These are phyloP conservation scores for Malacoctenus gilli DNA, from an alignment of 2,797 vertebrate species.

Conservation along the genomic window DNA sequence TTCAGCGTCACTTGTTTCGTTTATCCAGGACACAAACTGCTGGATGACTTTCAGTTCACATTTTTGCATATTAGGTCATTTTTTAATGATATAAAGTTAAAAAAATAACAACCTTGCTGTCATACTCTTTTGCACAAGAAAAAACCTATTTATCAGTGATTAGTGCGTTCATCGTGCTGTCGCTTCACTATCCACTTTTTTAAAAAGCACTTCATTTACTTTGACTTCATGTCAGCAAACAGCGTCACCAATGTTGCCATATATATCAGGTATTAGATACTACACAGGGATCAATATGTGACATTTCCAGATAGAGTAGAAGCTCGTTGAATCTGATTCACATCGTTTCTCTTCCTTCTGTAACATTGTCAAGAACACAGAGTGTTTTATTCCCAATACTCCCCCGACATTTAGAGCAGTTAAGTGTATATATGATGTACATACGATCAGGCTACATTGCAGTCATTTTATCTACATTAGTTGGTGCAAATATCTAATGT, in stretches of 20 bases:
- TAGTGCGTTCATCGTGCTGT: constrained; percentile 22
- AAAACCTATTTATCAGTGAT: constrained; percentile 27
- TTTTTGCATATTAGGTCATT: background rate
- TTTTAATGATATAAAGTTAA: background rate
- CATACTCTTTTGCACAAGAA: constrained; percentile 73
- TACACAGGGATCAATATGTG: constrained; percentile 59
- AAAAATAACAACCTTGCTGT: constrained; percentile 59
- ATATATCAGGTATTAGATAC: constrained; percentile 70
- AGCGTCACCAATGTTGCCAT: constrained; percentile 52
- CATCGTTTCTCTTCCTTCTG: constrained; percentile 24
- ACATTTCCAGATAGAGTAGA: constrained; percentile 41
- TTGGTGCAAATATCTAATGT: constrained; percentile 76
- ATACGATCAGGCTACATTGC: constrained; percentile 50
- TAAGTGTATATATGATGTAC: constrained; percentile 62
- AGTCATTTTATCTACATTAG: constrained; percentile 67
- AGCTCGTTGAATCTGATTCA: constrained; percentile 43
- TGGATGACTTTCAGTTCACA: background rate
- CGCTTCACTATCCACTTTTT: constrained; percentile 21
- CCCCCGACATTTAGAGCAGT: constrained; percentile 30
- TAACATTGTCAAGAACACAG: constrained; percentile 19
- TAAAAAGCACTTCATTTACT: constrained; percentile 38
- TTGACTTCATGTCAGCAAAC: constrained; percentile 28
- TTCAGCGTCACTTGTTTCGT: too few species aligned
- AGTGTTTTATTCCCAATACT: constrained; percentile 24
- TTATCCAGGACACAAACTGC: too few species aligned